Conservation (phyloP, 1,140 invertebrate genomes). For the Pseudomyrmex concolor region DNA sequence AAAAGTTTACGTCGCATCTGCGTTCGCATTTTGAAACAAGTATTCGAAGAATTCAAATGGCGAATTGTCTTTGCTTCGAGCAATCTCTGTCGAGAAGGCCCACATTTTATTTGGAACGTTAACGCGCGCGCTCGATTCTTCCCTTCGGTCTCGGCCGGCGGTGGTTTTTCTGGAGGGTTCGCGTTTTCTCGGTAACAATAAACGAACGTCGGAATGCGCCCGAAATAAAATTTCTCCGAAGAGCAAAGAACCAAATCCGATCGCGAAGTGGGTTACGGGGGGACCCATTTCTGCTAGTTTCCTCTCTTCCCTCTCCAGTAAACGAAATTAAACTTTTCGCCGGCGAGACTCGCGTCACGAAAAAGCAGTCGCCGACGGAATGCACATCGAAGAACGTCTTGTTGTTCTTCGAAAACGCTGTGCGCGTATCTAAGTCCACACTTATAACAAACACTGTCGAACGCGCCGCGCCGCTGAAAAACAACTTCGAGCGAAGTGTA, state of each 20-base stretch:
- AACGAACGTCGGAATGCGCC: conserved; percentile 69
- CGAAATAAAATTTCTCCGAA: conserved; percentile 73
- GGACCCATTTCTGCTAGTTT: not conserved
- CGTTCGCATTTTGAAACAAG: no score
- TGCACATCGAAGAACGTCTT: conserved; percentile 33
- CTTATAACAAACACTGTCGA: conserved; percentile 12
- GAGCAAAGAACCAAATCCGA: conserved; percentile 60
- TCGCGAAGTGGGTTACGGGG: conserved; percentile 41
- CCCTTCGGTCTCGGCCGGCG: not conserved
- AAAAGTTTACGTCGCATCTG: no score
- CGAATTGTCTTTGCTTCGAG: not conserved
- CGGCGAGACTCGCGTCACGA: conserved; percentile 45
- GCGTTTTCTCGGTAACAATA: conserved; percentile 72
- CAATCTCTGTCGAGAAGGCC: conserved; percentile 4
- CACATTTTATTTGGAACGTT: conserved; percentile 9
- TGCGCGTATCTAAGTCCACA: not conserved
- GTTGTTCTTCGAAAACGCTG: conserved; percentile 27
- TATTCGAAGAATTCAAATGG: conserved; percentile 11
- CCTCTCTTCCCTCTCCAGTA: conserved; percentile 50
- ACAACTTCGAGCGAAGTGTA: not conserved
- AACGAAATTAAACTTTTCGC: conserved; percentile 76
- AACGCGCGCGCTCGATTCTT: not conserved
- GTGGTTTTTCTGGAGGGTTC: conserved; percentile 58
- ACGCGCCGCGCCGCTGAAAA: not conserved
- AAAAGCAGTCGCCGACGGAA: conserved; percentile 71